Conservation (phyloP, 2,797 vertebrate genomes). For the Peromyscus eremicus region DNA sequence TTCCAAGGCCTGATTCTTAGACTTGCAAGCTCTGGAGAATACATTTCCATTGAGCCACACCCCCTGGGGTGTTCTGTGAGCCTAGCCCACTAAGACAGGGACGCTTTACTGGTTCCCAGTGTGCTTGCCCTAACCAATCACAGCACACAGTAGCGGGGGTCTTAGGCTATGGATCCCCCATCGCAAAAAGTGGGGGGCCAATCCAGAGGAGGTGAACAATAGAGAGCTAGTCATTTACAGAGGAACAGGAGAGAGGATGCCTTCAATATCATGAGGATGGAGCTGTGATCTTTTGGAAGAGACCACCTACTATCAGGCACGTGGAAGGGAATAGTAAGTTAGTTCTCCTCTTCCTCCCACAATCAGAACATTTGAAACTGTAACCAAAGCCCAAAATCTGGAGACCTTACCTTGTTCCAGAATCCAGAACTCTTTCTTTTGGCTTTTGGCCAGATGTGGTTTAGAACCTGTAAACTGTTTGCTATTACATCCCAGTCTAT, state of each 20-base stretch:
- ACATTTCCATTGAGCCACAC: neutral
- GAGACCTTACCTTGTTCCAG: neutral
- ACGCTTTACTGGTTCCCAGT: neutral
- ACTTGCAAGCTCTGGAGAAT: neutral
- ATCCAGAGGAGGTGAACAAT: neutral
- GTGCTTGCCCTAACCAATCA: neutral
- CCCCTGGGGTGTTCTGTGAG: neutral
- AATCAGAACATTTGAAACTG: neutral
- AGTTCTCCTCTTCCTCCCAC: neutral
- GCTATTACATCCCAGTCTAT: neutral
- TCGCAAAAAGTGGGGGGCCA: neutral
- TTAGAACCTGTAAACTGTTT: neutral
- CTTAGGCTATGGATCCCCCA: neutral
- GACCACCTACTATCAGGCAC: neutral
- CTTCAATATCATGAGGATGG: neutral
- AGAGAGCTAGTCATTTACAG: neutral
- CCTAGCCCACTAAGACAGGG: neutral
- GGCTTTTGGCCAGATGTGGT: neutral
- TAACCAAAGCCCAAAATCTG: neutral
- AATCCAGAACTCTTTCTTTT: neutral
- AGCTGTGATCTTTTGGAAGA: neutral
- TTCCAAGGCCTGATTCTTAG: neutral
- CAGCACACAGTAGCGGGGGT: neutral
- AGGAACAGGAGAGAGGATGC: neutral
- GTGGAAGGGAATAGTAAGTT: neutral